Evolutionary conservation across 64 coral and sea anemone genomes (phyloP).

Genomic region (Anthopleura sola): DNA sequence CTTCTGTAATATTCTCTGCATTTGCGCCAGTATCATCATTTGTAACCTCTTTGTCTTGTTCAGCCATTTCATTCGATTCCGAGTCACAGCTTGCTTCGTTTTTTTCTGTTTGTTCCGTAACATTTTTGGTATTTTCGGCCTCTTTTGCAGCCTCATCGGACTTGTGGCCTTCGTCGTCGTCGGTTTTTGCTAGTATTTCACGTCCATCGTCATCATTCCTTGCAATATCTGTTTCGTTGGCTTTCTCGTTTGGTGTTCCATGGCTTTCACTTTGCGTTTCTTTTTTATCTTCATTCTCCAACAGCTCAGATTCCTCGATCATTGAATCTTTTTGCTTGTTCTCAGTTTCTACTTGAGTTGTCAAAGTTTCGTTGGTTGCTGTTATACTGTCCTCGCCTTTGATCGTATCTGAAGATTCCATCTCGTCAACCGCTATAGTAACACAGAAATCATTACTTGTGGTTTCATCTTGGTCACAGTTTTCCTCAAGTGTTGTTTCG

Average conservation of each 20-base stretch:
- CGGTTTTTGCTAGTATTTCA: neutral
- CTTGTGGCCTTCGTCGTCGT: neutral
- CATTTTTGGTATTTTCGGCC: neutral
- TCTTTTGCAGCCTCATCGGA: neutral
- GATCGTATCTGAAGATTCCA: neutral
- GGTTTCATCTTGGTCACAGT: neutral
- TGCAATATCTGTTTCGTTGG: neutral
- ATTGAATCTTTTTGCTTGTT: neutral
- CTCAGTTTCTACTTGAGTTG: neutral
- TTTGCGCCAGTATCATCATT: neutral
- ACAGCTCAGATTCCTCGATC: neutral
- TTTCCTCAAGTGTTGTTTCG: neutral
- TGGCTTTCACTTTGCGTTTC: neutral
- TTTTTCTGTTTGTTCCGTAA: neutral
- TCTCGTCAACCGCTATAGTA: neutral
- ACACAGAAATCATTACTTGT: neutral
- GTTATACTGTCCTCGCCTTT: neutral
- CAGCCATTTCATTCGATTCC: neutral
- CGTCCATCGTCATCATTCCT: neutral
- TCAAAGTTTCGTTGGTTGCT: neutral
- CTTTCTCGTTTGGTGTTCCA: neutral
- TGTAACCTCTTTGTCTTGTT: neutral
- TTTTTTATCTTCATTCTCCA: neutral
- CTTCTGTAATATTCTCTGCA: neutral
- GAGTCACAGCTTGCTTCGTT: neutral